These are phyloP conservation scores for Galerucella pusilla DNA, from an alignment of 2,888 invertebrate genomes.

Conservation along the genomic window DNA sequence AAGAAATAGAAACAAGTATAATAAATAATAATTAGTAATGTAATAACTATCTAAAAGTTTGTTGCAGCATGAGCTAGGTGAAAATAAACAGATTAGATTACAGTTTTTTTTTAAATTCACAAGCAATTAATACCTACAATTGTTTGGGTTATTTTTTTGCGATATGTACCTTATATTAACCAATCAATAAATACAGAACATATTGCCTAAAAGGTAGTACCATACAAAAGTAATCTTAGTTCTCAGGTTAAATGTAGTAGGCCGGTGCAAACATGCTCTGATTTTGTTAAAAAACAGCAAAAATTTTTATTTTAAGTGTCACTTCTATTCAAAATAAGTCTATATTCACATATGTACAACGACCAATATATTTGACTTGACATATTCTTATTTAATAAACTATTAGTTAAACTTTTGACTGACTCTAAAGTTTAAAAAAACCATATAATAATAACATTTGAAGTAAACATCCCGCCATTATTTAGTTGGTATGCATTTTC, in stretches of 20 bases:
- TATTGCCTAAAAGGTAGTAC: not conserved
- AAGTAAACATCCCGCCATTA: no score
- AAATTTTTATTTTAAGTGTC: not conserved
- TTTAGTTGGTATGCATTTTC: no score
- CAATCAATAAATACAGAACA: not conserved
- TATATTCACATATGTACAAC: not conserved
- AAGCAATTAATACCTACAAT: not conserved
- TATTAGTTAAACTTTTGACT: not conserved
- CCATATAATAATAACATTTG: no score
- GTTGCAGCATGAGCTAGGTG: not conserved
- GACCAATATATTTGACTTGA: not conserved
- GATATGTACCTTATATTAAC: not conserved
- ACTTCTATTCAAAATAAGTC: not conserved
- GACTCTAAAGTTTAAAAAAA: no score
- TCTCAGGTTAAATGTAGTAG: not conserved
- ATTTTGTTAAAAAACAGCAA: not conserved
- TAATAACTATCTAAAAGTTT: not conserved
- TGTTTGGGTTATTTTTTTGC: not conserved
- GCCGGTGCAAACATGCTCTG: not conserved
- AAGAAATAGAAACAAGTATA: conserved; percentile 4
- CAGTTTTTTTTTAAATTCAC: not conserved
- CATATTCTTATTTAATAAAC: not conserved
- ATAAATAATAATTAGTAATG: not conserved
- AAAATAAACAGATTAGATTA: not conserved
- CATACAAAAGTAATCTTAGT: not conserved